phyloP scores from a whole-genome alignment of 1,140 invertebrate species.

The Lamellibrachia luymesi region DNA sequence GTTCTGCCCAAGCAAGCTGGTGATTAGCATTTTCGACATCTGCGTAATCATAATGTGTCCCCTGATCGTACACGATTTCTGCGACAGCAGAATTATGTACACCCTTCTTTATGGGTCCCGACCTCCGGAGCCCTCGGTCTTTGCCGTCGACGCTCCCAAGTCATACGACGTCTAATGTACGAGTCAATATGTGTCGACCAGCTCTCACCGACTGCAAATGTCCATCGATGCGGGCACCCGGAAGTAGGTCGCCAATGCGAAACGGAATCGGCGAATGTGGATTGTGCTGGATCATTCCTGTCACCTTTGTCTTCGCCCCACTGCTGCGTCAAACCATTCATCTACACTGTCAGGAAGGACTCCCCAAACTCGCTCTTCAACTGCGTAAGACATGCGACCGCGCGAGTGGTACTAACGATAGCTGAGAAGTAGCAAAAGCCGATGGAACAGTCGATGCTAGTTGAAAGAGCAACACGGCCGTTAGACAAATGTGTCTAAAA shows the following conservation, averaged over 20 bases:
- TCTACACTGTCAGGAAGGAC: constrained; percentile 22
- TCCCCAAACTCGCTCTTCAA: background rate
- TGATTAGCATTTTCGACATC: too few relatives aligned
- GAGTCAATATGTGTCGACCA: background rate
- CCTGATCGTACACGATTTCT: too few relatives aligned
- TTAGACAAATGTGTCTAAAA: too few relatives aligned
- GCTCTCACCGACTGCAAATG: background rate
- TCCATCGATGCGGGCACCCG: background rate
- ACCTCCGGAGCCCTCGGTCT: background rate
- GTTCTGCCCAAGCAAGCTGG: too few relatives aligned
- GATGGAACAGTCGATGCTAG: too few relatives aligned
- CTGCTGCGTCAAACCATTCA: constrained; percentile 29
- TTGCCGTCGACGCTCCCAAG: background rate
- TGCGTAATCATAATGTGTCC: too few relatives aligned
- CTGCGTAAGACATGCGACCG: background rate
- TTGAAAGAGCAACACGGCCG: too few relatives aligned
- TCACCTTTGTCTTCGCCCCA: constrained; percentile 17
- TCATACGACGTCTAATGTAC: too few relatives aligned
- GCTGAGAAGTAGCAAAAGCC: too few relatives aligned
- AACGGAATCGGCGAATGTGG: background rate
- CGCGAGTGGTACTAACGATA: too few relatives aligned
- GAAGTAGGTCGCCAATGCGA: background rate
- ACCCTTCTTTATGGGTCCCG: too few relatives aligned
- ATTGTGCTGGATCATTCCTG: background rate
- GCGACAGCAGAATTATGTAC: too few relatives aligned